Conservation (phyloP, 2,797 vertebrate species). For the Sebastes minor region DNA sequence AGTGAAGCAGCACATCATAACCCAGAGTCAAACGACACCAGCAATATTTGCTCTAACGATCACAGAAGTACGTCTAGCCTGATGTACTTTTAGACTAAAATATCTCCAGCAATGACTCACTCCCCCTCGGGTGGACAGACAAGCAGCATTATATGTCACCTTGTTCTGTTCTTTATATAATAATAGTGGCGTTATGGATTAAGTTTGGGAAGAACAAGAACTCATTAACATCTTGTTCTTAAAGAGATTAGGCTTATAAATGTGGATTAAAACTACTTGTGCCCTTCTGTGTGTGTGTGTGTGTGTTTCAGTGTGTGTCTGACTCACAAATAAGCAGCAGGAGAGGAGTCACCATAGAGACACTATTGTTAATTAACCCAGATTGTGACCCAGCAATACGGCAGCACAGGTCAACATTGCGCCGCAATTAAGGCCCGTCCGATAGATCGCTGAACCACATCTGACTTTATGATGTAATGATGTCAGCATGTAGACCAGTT, state of each 20-base stretch:
- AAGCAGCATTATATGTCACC: neutral
- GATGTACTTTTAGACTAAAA: neutral
- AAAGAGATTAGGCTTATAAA: constrained; percentile 22
- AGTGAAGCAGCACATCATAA: neutral
- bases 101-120: neutral
- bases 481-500: neutral
- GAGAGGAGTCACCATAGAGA: constrained; percentile 4
- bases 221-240: constrained; percentile 68
- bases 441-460: neutral
- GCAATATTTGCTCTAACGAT: neutral
- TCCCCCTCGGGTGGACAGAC: neutral
- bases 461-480: neutral
- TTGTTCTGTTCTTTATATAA: constrained; percentile 10
- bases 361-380: constrained; percentile 36
- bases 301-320: neutral
- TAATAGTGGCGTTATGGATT: constrained; percentile 22
- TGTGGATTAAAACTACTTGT: constrained; percentile 5
- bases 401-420: neutral
- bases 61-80: neutral
- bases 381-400: neutral
- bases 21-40: neutral
- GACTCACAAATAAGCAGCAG: constrained; percentile 1
- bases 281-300: neutral
- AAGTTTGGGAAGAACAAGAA: constrained; percentile 48
- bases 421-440: neutral